A percentile compares a stretch with the other conserved stretches of the same genome.
Evolutionary conservation across 1,140 invertebrate genomes (phyloP).

Genomic region (Brachionus rotundiformis): DNA sequence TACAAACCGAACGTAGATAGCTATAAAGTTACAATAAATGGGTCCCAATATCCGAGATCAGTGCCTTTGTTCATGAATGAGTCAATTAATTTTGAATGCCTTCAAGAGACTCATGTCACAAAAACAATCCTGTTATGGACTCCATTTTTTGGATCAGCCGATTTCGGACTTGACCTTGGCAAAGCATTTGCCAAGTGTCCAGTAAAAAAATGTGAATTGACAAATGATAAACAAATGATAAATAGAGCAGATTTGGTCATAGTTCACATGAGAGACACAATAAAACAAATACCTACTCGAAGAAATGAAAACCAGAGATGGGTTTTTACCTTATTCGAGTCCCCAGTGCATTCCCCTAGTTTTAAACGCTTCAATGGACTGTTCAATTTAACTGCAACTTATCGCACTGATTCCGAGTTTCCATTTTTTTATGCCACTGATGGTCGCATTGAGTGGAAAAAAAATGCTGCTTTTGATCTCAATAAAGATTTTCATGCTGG

Average conservation of each 20-base stretch:
- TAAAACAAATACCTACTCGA: not conserved
- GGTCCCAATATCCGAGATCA: not conserved
- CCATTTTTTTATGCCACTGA: not conserved
- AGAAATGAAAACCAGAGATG: conserved; percentile 26
- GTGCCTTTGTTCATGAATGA: not conserved
- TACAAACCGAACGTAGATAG: not conserved
- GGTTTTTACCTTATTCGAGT: conserved; percentile 25
- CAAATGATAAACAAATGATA: not conserved
- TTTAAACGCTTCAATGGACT: not conserved
- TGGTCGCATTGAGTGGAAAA: not conserved
- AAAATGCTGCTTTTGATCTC: not conserved
- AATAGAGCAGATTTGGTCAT: conserved; percentile 4
- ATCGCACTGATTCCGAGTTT: conserved; percentile 16
- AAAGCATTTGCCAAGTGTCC: conserved; percentile 8
- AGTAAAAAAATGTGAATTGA: conserved; percentile 26
- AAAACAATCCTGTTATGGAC: conserved; percentile 47
- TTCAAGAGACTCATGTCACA: not conserved
- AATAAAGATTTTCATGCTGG: not conserved
- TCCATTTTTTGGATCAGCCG: not conserved
- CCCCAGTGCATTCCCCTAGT: conserved; percentile 3
- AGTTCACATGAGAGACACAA: conserved; percentile 38
- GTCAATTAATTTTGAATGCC: conserved; percentile 25
- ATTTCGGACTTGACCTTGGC: not conserved
- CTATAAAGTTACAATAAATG: not conserved
- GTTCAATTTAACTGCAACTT: conserved; percentile 29